Evolutionary conservation across 2,888 invertebrate species (phyloP).

Genomic region (Cephus runcator): DNA sequence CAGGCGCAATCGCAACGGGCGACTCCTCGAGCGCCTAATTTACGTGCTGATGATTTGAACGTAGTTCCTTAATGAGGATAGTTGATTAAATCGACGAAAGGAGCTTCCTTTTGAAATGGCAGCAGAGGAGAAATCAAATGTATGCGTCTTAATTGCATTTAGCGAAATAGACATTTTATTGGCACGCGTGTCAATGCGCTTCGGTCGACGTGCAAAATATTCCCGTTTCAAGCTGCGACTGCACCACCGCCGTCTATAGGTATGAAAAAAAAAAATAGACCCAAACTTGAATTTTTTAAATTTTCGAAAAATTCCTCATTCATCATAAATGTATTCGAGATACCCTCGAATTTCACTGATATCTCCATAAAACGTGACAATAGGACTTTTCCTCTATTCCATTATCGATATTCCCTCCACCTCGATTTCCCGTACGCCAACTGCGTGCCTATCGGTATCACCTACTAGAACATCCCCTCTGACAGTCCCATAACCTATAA

Average conservation of each 20-base stretch:
- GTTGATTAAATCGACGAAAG: not conserved
- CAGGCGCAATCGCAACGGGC: not conserved
- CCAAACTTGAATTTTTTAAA: too few species aligned
- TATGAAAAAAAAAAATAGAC: too few species aligned
- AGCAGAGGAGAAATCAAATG: not conserved
- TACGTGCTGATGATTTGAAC: not conserved
- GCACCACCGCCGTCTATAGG: rapidly evolving
- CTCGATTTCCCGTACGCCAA: too few species aligned
- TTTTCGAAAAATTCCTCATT: not conserved
- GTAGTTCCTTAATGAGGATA: not conserved
- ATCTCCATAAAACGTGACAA: not conserved
- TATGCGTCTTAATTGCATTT: not conserved
- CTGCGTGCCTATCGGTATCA: too few species aligned
- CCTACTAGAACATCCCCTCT: too few species aligned
- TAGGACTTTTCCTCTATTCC: not conserved
- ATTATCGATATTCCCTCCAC: not conserved
- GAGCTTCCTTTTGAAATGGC: not conserved
- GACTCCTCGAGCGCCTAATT: not conserved
- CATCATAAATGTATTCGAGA: not conserved
- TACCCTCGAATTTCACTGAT: not conserved
- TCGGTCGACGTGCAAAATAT: not conserved
- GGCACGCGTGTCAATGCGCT: not conserved
- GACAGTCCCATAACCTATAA: too few species aligned
- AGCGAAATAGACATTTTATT: not conserved
- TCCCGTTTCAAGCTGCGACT: too few species aligned